Evolutionary conservation across 2,797 vertebrate species (phyloP).

Genomic region (Vespertilio murinus): DNA sequence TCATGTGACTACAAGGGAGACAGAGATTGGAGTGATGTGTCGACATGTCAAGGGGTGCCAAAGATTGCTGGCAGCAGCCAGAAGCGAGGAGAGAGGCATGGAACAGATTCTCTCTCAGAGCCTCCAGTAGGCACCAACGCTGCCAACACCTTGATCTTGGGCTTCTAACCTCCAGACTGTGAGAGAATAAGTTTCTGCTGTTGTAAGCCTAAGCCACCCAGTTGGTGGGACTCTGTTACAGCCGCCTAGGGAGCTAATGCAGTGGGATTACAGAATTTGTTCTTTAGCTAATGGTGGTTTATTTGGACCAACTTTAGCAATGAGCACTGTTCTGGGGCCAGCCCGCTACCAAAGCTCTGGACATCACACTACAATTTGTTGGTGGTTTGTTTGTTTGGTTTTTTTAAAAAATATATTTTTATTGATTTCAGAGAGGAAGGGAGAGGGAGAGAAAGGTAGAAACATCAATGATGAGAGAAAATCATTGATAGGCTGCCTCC

Average conservation of each 20-base stretch:
- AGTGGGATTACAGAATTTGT: background rate
- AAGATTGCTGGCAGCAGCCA: background rate
- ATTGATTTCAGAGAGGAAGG: background rate
- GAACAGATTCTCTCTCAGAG: background rate
- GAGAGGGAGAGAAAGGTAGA: background rate
- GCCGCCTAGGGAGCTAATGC: background rate
- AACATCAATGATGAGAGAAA: background rate
- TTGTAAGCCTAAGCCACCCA: background rate
- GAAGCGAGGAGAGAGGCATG: background rate
- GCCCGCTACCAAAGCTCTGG: background rate
- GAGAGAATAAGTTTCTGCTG: background rate
- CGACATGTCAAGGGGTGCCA: background rate
- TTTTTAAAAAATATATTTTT: too few species aligned
- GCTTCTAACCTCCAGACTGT: background rate
- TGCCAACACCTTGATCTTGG: conserved; percentile 24
- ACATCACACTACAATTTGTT: background rate
- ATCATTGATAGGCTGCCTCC: background rate
- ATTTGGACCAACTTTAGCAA: background rate
- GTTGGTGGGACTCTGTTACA: background rate
- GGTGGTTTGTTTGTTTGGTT: too few species aligned
- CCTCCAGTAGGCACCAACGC: background rate
- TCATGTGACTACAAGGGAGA: background rate
- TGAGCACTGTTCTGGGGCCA: background rate
- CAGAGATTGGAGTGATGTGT: background rate
- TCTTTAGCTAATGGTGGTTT: background rate